These are phyloP conservation scores for Aphelenchoides avenae DNA, from an alignment of 1,140 invertebrate genomes.

Conservation along the genomic window DNA sequence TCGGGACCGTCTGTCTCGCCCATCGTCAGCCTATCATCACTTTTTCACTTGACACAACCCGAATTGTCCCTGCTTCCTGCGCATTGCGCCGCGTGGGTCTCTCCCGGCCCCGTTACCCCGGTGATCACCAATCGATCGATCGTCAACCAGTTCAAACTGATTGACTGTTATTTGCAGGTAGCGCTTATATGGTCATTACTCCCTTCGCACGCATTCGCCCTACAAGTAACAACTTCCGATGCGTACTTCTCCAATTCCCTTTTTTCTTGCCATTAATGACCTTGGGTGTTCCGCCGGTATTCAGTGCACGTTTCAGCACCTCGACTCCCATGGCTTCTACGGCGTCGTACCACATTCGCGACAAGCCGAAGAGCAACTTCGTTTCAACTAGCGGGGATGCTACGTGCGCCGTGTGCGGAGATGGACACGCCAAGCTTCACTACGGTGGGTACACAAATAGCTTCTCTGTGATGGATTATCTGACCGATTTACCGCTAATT, in stretches of 20 bases:
- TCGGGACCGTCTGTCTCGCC: too few relatives aligned
- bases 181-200: neutral
- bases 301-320: neutral
- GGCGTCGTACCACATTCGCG: slow-evolving; percentile 41
- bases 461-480: slow-evolving; percentile 9
- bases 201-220: slow-evolving; percentile 1
- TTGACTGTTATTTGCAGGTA: neutral
- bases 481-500: neutral
- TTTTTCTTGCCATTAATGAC: neutral
- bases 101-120: too few relatives aligned
- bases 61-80: too few relatives aligned
- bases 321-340: slow-evolving; percentile 25
- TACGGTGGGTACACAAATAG: slow-evolving; percentile 33
- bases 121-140: too few relatives aligned
- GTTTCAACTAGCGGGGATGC: slow-evolving; percentile 28
- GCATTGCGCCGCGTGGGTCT: too few relatives aligned
- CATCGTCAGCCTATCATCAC: too few relatives aligned
- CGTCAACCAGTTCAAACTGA: too few relatives aligned
- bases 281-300: neutral
- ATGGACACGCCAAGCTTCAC: slow-evolving; percentile 54
- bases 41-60: too few relatives aligned
- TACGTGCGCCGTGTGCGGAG: slow-evolving; percentile 55
- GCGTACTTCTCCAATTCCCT: neutral
- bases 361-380: slow-evolving; percentile 18
- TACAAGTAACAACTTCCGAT: neutral